A percentile compares a stretch with the other conserved stretches of the same genome.
Evolutionary conservation across 2,797 vertebrate genomes (phyloP).

Genomic region (Poecilia gillii): DNA sequence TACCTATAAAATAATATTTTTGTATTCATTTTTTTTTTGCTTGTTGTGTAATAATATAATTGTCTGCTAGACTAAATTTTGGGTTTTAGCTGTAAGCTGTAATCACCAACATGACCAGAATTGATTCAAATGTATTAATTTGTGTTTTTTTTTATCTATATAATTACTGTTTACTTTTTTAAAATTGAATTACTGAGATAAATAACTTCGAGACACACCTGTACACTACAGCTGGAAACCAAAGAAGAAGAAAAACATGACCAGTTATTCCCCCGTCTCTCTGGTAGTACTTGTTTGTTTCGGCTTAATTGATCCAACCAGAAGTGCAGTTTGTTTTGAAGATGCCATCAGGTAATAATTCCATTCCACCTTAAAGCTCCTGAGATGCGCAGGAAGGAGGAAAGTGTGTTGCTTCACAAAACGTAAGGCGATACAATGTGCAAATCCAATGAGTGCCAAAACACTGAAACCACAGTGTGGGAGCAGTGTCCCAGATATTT

Average conservation of each 20-base stretch:
- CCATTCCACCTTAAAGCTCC: slow-evolving; percentile 49
- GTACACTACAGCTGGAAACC: background rate
- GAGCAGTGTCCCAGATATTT: slow-evolving; percentile 71
- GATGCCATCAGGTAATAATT: slow-evolving; percentile 59
- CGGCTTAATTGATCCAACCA: slow-evolving; percentile 29
- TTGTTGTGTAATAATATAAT: background rate
- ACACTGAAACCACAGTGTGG: slow-evolving; percentile 71
- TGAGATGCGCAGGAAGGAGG: slow-evolving; percentile 48
- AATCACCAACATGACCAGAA: background rate
- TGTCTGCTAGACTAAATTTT: background rate
- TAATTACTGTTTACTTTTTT: background rate
- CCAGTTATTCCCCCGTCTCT: background rate
- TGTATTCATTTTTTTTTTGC: background rate
- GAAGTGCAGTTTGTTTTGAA: slow-evolving; percentile 44
- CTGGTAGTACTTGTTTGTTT: background rate
- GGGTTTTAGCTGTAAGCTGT: background rate
- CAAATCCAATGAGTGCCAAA: slow-evolving; percentile 72
- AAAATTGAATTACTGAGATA: background rate
- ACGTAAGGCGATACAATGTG: slow-evolving; percentile 69
- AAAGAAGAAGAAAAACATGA: background rate
- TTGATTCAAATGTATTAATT: background rate
- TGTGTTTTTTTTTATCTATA: background rate
- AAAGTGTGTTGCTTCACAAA: slow-evolving; percentile 39
- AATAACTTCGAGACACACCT: background rate
- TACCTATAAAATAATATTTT: background rate